Conservation (phyloP, 2,797 vertebrate species). For the Sebastes flavidus region DNA sequence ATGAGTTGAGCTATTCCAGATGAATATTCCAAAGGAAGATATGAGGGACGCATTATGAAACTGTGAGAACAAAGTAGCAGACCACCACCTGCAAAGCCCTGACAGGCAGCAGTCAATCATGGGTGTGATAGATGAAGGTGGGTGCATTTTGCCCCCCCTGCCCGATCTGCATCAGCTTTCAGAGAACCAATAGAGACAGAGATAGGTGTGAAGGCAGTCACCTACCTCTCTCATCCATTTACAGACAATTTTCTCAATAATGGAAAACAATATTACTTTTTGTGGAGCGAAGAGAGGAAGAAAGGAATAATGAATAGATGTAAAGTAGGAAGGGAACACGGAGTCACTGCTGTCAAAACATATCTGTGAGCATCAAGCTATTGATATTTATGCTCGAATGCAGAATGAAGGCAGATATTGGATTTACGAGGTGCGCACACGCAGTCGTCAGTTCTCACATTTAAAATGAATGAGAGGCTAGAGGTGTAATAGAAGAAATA, state of each 20-base stretch:
- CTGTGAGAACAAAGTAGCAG: slow-evolving; percentile 12
- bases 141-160: neutral
- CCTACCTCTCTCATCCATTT: slow-evolving; percentile 26
- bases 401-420: slow-evolving; percentile 20
- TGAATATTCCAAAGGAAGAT: slow-evolving; percentile 7
- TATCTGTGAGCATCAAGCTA: slow-evolving; percentile 30
- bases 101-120: slow-evolving; percentile 41
- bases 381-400: slow-evolving; percentile 30
- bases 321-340: slow-evolving; percentile 11
- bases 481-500: slow-evolving; percentile 10
- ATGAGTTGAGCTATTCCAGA: slow-evolving; percentile 18
- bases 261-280: slow-evolving; percentile 17
- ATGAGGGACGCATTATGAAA: slow-evolving; percentile 21
- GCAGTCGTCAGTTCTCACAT: slow-evolving; percentile 2
- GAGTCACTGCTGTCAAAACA: slow-evolving; percentile 27
- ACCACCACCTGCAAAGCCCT: slow-evolving; percentile 14
- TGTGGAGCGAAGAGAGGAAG: slow-evolving; percentile 2
- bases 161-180: slow-evolving; percentile 12
- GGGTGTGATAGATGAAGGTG: slow-evolving; percentile 16
- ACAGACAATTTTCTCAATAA: neutral
- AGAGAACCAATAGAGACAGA: slow-evolving; percentile 8
- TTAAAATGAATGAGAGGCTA: slow-evolving; percentile 24
- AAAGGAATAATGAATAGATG: slow-evolving; percentile 36
- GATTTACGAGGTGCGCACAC: slow-evolving; percentile 24
- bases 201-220: slow-evolving; percentile 27